Evolutionary conservation across 64 coral and sea anemone genomes (phyloP).

Genomic region (Acropora tenuis): DNA sequence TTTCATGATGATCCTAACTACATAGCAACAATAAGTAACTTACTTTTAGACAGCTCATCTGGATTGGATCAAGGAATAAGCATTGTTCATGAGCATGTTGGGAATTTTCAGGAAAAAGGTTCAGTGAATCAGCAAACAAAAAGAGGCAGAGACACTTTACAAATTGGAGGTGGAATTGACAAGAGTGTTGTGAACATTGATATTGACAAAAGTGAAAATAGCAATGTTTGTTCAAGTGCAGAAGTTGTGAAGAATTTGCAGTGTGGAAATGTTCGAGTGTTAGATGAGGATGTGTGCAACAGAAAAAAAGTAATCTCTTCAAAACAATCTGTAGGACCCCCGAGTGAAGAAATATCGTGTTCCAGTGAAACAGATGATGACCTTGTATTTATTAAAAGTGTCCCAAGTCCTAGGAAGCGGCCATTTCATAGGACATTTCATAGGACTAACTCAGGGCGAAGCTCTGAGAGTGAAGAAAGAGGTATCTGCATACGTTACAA

Average conservation of each 20-base stretch:
- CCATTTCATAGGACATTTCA: background rate
- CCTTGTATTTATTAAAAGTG: slow-evolving; percentile 19
- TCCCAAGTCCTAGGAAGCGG: background rate
- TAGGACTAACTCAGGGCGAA: background rate
- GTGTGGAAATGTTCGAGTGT: background rate
- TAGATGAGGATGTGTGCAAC: background rate
- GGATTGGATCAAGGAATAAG: background rate
- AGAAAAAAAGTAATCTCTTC: background rate
- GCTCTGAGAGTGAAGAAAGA: background rate
- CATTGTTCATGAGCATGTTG: background rate
- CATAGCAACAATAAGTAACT: background rate
- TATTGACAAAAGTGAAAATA: background rate
- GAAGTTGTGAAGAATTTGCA: background rate
- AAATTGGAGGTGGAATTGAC: background rate
- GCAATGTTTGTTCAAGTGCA: background rate
- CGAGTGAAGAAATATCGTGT: background rate
- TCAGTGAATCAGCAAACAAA: background rate
- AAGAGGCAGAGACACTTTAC: background rate
- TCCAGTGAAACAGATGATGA: background rate
- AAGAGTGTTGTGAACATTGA: background rate
- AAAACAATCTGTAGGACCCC: background rate
- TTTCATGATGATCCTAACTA: background rate
- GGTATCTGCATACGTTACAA: slow-evolving; percentile 41
- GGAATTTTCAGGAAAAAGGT: background rate
- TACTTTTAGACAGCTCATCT: background rate